Conservation (phyloP, 2,888 invertebrate genomes). For the Rhagium mordax region DNA sequence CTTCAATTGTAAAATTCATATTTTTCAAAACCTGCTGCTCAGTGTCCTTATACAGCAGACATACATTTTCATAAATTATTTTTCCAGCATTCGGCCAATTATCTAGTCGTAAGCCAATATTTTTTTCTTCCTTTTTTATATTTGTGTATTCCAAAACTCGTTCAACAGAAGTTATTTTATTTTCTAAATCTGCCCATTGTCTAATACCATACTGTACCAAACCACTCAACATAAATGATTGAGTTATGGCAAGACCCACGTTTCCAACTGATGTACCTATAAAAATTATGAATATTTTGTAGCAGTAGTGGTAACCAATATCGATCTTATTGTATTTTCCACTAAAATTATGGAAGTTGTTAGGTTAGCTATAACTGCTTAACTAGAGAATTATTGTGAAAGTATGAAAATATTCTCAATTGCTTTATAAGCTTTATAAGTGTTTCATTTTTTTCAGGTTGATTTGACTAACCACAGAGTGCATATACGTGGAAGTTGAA, state of each 20-base stretch:
- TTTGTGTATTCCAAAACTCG: conserved; percentile 74
- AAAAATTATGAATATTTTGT: conserved; percentile 26
- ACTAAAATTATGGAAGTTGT: too few species aligned
- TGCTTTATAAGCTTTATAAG: too few species aligned
- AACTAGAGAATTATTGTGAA: too few species aligned
- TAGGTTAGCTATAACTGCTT: too few species aligned
- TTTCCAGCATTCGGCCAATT: conserved; percentile 76
- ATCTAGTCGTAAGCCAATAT: conserved; percentile 71
- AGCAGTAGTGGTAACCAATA: too few species aligned
- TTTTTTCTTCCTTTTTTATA: conserved; percentile 67
- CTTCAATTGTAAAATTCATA: conserved; percentile 69
- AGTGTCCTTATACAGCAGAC: conserved; percentile 79
- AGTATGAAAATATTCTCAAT: too few species aligned
- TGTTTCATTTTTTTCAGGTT: too few species aligned
- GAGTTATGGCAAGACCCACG: conserved; percentile 86
- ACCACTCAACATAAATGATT: conserved; percentile 84
- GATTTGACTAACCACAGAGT: too few species aligned
- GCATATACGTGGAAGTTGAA: too few species aligned
- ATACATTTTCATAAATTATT: conserved; percentile 75
- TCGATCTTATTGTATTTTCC: background rate
- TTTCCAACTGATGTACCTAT: conserved; percentile 65
- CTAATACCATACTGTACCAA: conserved; percentile 77
- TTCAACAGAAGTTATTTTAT: conserved; percentile 93
- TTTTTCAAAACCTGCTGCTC: conserved; percentile 74
- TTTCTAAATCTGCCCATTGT: conserved; percentile 87